These are phyloP conservation scores for Poecilia picta DNA, from an alignment of 2,797 vertebrate species.

Conservation along the genomic window DNA sequence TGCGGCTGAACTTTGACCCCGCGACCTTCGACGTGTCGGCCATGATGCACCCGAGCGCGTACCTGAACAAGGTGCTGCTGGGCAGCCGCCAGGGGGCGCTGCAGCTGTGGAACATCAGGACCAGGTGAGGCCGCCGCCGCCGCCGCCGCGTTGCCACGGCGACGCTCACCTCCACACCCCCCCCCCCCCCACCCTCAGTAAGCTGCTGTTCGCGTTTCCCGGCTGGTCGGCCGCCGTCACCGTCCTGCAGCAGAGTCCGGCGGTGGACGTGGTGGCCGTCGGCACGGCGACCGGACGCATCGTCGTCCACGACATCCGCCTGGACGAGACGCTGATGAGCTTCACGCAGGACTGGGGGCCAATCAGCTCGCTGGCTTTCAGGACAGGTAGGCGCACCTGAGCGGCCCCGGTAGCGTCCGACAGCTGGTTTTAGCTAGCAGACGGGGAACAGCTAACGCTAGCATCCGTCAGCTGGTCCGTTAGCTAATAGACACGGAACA, in stretches of 20 bases:
- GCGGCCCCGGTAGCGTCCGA: no score
- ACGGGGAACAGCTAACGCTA: no score
- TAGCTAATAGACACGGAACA: no score
- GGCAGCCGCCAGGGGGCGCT: constrained; percentile 92
- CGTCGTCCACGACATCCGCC: constrained; percentile 92
- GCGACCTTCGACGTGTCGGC: constrained; percentile 87
- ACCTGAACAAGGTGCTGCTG: constrained; percentile 95
- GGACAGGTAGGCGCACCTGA: constrained; percentile 83
- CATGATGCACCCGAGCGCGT: constrained; percentile 94
- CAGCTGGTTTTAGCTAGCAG: no score
- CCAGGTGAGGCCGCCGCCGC: constrained; percentile 74
- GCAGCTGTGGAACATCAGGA: constrained; percentile 96
- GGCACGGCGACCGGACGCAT: constrained; percentile 89
- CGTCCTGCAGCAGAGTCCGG: constrained; percentile 93
- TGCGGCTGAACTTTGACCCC: constrained; percentile 88
- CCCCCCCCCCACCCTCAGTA: constrained; percentile 74
- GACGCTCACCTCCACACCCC: no score
- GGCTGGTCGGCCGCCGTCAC: constrained; percentile 90
- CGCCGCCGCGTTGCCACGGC: background rate
- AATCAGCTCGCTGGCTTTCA: constrained; percentile 91
- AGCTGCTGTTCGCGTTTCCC: constrained; percentile 88
- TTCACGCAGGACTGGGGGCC: constrained; percentile 98
- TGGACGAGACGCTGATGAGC: constrained; percentile 92
- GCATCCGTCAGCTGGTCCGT: no score
- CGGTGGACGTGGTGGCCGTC: constrained; percentile 90